Evolutionary conservation across 2,113 vertebrate species (phyloP).

Genomic region (Calonectris borealis): DNA sequence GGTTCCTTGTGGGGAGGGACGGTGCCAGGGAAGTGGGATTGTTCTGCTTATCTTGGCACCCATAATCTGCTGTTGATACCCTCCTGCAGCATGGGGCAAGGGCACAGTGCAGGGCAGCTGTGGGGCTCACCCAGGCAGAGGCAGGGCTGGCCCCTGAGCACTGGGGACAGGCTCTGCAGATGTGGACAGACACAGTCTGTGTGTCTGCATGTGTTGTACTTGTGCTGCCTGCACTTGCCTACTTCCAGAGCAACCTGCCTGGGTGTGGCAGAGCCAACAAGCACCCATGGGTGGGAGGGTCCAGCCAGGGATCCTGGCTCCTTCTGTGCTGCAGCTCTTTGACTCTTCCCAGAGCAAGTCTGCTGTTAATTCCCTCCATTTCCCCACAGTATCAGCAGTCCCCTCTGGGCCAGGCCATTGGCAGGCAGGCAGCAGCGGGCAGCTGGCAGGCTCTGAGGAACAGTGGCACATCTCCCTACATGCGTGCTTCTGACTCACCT

Average conservation of each 20-base stretch:
- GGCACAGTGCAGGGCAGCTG: accelerated
- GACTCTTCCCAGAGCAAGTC: background rate
- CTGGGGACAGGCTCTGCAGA: background rate
- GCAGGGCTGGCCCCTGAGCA: background rate
- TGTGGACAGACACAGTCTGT: background rate
- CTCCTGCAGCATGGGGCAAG: background rate
- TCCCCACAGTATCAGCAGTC: conserved; percentile 44
- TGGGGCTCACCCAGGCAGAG: background rate
- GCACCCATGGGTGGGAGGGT: background rate
- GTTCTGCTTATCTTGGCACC: background rate
- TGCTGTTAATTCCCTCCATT: conserved; percentile 36
- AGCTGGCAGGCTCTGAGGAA: conserved; percentile 15
- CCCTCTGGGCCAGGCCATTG: background rate
- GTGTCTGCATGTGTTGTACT: background rate
- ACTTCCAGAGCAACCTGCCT: background rate
- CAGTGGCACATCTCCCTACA: background rate
- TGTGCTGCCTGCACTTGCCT: background rate
- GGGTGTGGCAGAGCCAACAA: background rate
- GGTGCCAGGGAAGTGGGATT: background rate
- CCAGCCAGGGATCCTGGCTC: background rate
- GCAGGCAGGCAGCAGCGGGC: background rate
- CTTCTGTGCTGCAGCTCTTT: background rate
- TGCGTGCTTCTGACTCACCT: background rate
- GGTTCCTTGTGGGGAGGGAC: background rate
- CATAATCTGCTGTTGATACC: background rate